Conservation (phyloP, 2,113 vertebrate genomes). For the Turnix velox region DNA sequence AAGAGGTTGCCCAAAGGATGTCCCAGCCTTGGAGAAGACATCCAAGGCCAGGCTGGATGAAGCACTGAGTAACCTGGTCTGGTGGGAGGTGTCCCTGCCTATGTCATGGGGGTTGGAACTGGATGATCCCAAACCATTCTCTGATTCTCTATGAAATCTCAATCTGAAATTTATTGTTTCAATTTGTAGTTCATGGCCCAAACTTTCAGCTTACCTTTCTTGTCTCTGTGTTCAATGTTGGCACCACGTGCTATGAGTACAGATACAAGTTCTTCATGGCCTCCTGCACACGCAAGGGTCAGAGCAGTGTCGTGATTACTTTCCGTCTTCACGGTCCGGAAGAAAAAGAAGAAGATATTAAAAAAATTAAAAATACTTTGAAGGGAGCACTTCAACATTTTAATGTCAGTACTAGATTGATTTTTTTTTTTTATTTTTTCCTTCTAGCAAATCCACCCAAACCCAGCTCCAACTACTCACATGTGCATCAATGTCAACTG, state of each 20-base stretch:
- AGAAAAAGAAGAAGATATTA: background rate
- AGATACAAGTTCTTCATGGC: conserved; percentile 96
- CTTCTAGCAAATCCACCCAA: background rate
- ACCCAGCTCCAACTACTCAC: conserved; percentile 74
- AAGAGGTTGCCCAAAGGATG: too few relatives aligned
- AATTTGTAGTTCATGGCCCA: fast-evolving
- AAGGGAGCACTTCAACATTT: background rate
- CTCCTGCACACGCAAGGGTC: conserved; percentile 94
- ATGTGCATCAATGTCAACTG: conserved; percentile 96
- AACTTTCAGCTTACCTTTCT: conserved; percentile 82
- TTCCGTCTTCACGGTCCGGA: conserved; percentile 80
- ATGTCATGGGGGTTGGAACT: too few relatives aligned
- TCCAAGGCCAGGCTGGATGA: too few relatives aligned
- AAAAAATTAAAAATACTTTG: background rate
- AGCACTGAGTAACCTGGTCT: too few relatives aligned
- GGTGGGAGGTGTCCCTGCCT: too few relatives aligned
- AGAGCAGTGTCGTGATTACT: conserved; percentile 98
- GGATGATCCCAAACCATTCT: too few relatives aligned
- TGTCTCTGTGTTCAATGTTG: conserved; percentile 97
- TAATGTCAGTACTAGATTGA: background rate
- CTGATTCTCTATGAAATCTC: too few relatives aligned
- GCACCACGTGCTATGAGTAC: conserved; percentile 94
- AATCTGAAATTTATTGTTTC: background rate
- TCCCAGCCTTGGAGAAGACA: too few relatives aligned
- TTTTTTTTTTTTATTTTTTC: background rate